Conservation (phyloP, 2,888 invertebrate species). For the Platerodrilus igneus region DNA sequence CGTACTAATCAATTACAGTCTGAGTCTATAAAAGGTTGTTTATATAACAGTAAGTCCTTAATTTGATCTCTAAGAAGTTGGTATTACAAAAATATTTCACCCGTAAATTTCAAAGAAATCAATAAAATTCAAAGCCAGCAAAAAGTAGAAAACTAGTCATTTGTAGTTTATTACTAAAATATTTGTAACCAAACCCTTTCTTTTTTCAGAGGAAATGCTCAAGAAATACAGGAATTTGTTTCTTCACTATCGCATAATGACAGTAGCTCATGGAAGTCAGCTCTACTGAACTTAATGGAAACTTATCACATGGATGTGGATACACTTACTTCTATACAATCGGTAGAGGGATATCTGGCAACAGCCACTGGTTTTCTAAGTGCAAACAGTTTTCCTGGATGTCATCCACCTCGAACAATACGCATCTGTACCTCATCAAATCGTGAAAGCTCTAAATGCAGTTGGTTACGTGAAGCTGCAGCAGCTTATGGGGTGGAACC, state of each 20-base stretch:
- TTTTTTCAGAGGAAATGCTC: conserved; percentile 46
- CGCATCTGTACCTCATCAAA: conserved; percentile 64
- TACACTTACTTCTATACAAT: conserved; percentile 55
- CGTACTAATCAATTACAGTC: too few species aligned
- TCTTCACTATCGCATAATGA: conserved; percentile 46
- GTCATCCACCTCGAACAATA: conserved; percentile 61
- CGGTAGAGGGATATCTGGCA: conserved; percentile 64
- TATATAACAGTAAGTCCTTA: too few species aligned
- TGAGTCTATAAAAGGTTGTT: too few species aligned
- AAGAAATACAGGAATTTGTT: conserved; percentile 52
- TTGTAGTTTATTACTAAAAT: neutral
- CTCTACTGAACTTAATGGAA: conserved; percentile 59
- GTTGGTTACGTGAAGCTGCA: conserved; percentile 70
- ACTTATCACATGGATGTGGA: conserved; percentile 53
- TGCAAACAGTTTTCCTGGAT: conserved; percentile 57
- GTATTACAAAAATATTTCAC: too few species aligned
- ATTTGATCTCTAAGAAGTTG: too few species aligned
- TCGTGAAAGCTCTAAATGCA: conserved; percentile 71
- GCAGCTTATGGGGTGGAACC: conserved; percentile 74
- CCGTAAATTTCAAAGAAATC: neutral
- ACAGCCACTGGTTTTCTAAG: conserved; percentile 58
- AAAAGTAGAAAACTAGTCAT: neutral
- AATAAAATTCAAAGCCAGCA: neutral
- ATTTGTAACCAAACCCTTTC: neutral
- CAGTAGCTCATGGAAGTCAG: conserved; percentile 52